Conservation (phyloP, 2,888 invertebrate genomes). For the Mantis religiosa region DNA sequence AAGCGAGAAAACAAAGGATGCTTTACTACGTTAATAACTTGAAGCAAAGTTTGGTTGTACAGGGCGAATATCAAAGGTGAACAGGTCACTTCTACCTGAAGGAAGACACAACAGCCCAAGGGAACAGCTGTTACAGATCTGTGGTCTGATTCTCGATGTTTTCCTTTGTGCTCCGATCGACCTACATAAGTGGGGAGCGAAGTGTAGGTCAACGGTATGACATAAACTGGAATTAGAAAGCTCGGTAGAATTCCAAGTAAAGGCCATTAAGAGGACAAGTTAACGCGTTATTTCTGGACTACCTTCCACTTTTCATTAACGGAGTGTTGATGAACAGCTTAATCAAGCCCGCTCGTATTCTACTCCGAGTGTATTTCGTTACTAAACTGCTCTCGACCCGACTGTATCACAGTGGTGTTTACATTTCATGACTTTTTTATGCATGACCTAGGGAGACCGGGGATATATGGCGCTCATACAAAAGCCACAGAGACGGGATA, state of each 20-base stretch:
- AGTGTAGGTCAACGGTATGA: neutral
- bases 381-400: neutral
- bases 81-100: neutral
- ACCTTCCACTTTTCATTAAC: neutral
- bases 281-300: neutral
- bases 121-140: neutral
- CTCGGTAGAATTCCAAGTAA: neutral
- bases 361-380: neutral
- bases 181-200: neutral
- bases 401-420: neutral
- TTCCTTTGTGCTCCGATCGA: neutral
- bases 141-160: too few relatives aligned
- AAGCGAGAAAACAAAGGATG: too few relatives aligned
- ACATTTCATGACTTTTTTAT: neutral
- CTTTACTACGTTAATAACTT: too few relatives aligned
- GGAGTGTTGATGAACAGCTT: neutral
- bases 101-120: neutral
- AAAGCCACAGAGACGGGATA: neutral
- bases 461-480: neutral
- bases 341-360: neutral
- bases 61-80: neutral
- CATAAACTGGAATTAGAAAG: neutral
- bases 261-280: neutral
- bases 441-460: neutral
- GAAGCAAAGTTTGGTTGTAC: too few relatives aligned